phyloP scores from a whole-genome alignment of 30 jellyfish, hydroid and myxozoan species.

The Hydractinia echinata region DNA sequence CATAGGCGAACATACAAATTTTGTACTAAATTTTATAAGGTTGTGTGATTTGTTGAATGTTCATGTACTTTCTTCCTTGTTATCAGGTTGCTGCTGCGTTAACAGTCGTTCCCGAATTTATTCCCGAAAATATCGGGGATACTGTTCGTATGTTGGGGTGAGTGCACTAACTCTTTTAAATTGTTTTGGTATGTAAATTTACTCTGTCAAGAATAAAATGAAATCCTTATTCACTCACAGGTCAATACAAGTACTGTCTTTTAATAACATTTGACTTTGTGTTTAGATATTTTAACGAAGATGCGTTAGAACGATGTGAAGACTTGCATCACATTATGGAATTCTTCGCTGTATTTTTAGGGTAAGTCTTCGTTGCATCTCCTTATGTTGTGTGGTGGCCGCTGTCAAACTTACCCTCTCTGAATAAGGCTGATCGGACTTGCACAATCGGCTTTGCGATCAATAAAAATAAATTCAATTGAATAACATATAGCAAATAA shows the following conservation, averaged over 20 bases:
- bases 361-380: slow-evolving; percentile 38
- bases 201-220: too few relatives aligned
- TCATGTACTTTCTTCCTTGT: neutral
- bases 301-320: slow-evolving; percentile 38
- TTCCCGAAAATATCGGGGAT: slow-evolving; percentile 85
- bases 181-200: neutral
- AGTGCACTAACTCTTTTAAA: slow-evolving; percentile 13
- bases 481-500: too few relatives aligned
- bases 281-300: slow-evolving; percentile 44
- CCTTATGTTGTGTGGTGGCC: too few relatives aligned
- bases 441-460: too few relatives aligned
- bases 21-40: neutral
- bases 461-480: too few relatives aligned
- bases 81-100: slow-evolving; percentile 69
- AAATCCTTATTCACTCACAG: too few relatives aligned
- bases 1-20: neutral
- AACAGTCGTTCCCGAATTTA: slow-evolving; percentile 72
- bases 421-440: too few relatives aligned
- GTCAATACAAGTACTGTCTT: neutral
- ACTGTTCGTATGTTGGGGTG: slow-evolving; percentile 76
- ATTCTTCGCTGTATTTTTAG: slow-evolving; percentile 73
- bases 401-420: too few relatives aligned
- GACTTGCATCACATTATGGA: slow-evolving; percentile 62
- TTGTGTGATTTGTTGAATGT: neutral
- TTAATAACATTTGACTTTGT: neutral